phyloP scores from a whole-genome alignment of 2,797 vertebrate genomes.

The Hippoglossus hippoglossus region DNA sequence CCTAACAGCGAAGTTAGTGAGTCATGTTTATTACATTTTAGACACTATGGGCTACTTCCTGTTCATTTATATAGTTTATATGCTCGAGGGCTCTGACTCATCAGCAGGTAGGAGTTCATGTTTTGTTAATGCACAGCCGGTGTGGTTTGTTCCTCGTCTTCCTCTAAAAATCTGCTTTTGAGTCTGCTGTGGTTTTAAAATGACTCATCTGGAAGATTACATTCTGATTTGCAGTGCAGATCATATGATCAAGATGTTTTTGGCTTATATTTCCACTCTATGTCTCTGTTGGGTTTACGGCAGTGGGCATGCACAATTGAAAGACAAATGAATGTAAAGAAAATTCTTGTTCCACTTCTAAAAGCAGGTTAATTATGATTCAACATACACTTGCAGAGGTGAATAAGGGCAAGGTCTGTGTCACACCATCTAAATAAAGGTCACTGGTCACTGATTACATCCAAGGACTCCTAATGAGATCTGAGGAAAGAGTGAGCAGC shows the following conservation, averaged over 20 bases:
- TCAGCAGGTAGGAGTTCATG: constrained; percentile 58
- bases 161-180: constrained; percentile 7
- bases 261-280: not conserved
- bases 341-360: constrained; percentile 10
- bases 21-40: constrained; percentile 58
- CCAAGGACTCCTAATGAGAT: constrained; percentile 60
- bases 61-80: constrained; percentile 33
- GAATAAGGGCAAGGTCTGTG: constrained; percentile 43
- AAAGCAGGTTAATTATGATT: constrained; percentile 22
- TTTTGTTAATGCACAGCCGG: constrained; percentile 35
- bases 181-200: constrained; percentile 26
- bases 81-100: constrained; percentile 63
- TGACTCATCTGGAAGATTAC: constrained; percentile 15
- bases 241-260: constrained; percentile 1
- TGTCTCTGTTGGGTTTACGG: not conserved
- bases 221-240: not conserved
- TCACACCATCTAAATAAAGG: constrained; percentile 63
- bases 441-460: constrained; percentile 67
- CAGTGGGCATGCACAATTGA: not conserved
- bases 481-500: constrained; percentile 43
- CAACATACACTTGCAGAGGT: not conserved
- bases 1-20: constrained; percentile 43
- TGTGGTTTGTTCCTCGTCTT: constrained; percentile 29
- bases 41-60: constrained; percentile 19
- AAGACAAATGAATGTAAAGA: not conserved